Percentiles rank a stretch among this genome's conserved stretches.
phyloP scores from a whole-genome alignment of 2,888 invertebrate species.

The Argyresthia albistria region DNA sequence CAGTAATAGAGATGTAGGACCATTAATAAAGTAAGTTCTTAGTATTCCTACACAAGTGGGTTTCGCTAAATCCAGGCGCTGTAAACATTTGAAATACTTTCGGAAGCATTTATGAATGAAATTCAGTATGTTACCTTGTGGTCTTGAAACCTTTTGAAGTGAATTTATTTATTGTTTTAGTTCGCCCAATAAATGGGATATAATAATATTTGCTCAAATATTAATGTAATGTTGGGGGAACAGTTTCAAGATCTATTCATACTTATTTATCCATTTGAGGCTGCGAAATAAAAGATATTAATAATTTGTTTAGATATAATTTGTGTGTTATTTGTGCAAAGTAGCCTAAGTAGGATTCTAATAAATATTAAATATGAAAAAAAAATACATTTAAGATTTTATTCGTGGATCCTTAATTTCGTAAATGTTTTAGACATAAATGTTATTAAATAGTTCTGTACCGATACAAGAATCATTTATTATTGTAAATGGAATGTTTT shows the following conservation, averaged over 20 bases:
- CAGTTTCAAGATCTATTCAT: neutral
- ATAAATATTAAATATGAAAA: neutral
- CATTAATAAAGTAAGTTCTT: too few relatives aligned
- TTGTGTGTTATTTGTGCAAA: constrained; percentile 17
- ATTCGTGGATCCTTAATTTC: neutral
- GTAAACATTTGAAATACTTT: too few relatives aligned
- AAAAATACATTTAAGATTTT: neutral
- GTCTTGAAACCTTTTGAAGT: too few relatives aligned
- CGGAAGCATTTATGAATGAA: too few relatives aligned
- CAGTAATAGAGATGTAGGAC: too few relatives aligned
- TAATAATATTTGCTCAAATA: constrained; percentile 27
- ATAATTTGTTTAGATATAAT: constrained; percentile 14
- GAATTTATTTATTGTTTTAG: too few relatives aligned
- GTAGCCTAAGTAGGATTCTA: neutral
- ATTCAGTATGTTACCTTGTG: too few relatives aligned
- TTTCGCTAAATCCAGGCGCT: too few relatives aligned
- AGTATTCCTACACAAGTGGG: too few relatives aligned
- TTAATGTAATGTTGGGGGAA: neutral
- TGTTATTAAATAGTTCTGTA: too few relatives aligned
- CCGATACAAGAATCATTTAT: too few relatives aligned
- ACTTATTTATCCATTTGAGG: constrained; percentile 1
- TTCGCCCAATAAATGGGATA: too few relatives aligned
- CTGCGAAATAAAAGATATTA: constrained; percentile 6
- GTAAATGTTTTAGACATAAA: neutral
- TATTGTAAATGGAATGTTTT: neutral